These are phyloP conservation scores for Artibeus lituratus DNA, from an alignment of 2,797 vertebrate species.

Conservation along the genomic window DNA sequence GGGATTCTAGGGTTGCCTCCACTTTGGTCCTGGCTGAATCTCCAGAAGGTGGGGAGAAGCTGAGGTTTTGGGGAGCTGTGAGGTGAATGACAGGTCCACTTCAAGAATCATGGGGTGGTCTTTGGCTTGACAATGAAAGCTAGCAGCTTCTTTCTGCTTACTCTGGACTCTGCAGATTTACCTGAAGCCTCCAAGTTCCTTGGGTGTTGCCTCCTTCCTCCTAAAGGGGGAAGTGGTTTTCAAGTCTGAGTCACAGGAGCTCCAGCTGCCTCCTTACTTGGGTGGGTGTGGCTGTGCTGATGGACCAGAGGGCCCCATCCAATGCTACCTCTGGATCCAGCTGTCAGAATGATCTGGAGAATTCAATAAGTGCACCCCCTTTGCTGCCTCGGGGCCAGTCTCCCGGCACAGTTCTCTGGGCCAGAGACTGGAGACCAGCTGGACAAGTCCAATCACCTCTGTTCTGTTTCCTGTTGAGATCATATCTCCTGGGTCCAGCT, in stretches of 20 bases:
- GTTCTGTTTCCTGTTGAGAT: not conserved
- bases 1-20: not conserved
- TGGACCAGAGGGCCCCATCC: not conserved
- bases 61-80: not conserved
- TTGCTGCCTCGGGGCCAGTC: not conserved
- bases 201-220: not conserved
- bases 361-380: not conserved
- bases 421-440: not conserved
- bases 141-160: not conserved
- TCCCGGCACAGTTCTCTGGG: not conserved
- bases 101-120: not conserved
- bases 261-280: not conserved
- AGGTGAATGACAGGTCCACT: not conserved
- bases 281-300: not conserved
- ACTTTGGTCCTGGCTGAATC: not conserved
- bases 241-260: not conserved
- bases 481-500: not conserved
- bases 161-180: not conserved
- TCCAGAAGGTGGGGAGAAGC: not conserved
- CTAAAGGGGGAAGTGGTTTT: conserved; percentile 42
- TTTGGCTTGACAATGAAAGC: not conserved
- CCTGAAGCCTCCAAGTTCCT: not conserved
- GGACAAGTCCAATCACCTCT: not conserved
- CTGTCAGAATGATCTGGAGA: not conserved
- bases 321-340: not conserved